Base-by-base conservation (phyloP, 1,140 invertebrate species). In the Anadara kagoshimensis region DNA sequence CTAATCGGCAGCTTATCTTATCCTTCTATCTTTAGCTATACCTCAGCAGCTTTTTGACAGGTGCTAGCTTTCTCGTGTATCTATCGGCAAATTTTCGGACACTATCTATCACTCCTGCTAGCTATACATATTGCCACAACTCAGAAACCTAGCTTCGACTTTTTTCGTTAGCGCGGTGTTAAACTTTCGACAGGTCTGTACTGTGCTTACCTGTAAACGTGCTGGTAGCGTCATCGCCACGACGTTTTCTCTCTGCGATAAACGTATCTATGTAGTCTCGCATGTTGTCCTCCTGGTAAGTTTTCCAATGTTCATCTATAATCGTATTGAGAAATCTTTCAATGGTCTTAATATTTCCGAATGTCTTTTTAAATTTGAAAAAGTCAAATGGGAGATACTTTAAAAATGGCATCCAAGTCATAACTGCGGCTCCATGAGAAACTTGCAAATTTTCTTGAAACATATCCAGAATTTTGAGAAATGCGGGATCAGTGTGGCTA, bases 181-280 rank as follows among this genome's bases (percentile, higher is more conserved):
- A n/a, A n/a, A n/a, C n/a, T n/a, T n/a, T n/a, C n/a, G n/a, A n/a
- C n/a, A n/a, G n/a, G n/a, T n/a, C n/a, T n/a, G n/a, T n/a, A n/a
- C n/a, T n/a, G n/a, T 45, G 44, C 29, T 1, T 61, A 66, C 70
- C 70, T 65, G 70, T 72, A 49, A 72, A 72, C 12, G 70, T 57
- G 11, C 41, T 43, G 12, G 8, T 41, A 14, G 26, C 14, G 16
- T 58, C 62, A 14, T 62, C 18, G 41, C 59, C 62, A 44, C 68
- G 64, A 51, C 36, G 58, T 8, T 65, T 75, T 45, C 76, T 75
- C 47, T 80, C 76, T 49, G 56, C 24, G 5, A 78, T 44, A 43
- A 80, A 82, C 4, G 59, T 65, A 45, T 69, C 62, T 51, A 82
- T 78, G 20, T 78, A 75, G 53, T 71, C 66, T 22, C 66, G 26